Percentiles rank a stretch among this genome's conserved stretches.
Conservation (phyloP, 2,797 vertebrate species). For the Falco biarmicus region DNA sequence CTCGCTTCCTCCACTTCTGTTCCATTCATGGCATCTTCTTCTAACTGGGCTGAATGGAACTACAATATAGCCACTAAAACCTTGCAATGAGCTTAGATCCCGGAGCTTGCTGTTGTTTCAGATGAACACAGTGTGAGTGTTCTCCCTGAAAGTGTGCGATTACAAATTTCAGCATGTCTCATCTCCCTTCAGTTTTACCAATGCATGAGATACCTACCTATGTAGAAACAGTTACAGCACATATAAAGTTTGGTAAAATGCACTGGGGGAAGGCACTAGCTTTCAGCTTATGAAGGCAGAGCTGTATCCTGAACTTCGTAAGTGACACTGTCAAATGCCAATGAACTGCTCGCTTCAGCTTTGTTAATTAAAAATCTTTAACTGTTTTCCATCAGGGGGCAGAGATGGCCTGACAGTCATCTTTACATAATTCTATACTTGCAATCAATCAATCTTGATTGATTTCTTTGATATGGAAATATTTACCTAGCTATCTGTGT, state of each 20-base stretch:
- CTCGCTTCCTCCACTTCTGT: background rate
- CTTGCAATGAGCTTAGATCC: background rate
- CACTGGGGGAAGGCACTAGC: background rate
- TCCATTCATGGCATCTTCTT: background rate
- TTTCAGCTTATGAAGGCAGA: background rate
- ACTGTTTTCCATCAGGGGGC: background rate
- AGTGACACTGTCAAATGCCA: background rate
- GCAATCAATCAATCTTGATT: background rate
- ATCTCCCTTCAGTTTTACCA: background rate
- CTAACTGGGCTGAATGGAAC: background rate
- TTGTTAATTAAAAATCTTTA: background rate
- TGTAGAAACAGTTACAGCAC: background rate
- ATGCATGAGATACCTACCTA: background rate
- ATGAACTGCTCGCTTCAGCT: background rate
- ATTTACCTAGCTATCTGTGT: background rate
- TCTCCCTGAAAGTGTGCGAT: background rate
- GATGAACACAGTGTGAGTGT: background rate
- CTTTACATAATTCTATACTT: background rate
- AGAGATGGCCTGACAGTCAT: background rate
- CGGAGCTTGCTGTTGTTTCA: background rate
- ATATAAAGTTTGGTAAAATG: background rate
- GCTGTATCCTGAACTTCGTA: background rate
- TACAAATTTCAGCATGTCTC: background rate
- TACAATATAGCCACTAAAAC: background rate
- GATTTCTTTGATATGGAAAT: slow-evolving; percentile 23